Evolutionary conservation across 2,113 vertebrate genomes (phyloP).

Genomic region (Osmerus mordax): DNA sequence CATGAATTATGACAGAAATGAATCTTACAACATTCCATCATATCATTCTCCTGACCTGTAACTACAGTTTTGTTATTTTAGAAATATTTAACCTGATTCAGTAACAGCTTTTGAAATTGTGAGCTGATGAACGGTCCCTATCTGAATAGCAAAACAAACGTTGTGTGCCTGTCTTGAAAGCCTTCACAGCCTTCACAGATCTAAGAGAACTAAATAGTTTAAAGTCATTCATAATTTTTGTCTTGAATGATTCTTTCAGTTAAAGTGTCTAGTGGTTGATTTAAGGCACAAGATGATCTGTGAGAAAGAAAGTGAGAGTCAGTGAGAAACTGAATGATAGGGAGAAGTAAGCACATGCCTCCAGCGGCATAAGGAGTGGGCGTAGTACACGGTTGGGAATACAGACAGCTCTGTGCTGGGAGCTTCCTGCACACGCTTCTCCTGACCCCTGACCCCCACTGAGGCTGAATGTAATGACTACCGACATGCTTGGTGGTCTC

Average conservation of each 20-base stretch:
- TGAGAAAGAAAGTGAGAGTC: background rate
- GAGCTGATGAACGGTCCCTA: too few relatives aligned
- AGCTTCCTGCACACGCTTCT: slow-evolving; percentile 22
- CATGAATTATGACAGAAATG: background rate
- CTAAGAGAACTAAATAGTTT: background rate
- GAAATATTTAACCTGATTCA: too few relatives aligned
- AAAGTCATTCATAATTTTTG: slow-evolving; percentile 26
- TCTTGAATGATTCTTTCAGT: slow-evolving; percentile 25
- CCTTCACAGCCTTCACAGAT: too few relatives aligned
- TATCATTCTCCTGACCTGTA: too few relatives aligned
- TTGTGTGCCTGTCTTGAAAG: too few relatives aligned
- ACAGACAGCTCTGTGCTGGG: slow-evolving; percentile 26
- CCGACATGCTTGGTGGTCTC: slow-evolving; percentile 49
- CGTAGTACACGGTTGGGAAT: slow-evolving; percentile 21
- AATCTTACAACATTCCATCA: too few relatives aligned
- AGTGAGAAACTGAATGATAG: background rate
- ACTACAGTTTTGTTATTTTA: too few relatives aligned
- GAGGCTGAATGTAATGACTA: slow-evolving; percentile 49
- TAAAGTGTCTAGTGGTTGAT: too few relatives aligned
- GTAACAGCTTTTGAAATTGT: too few relatives aligned
- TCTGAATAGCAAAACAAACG: too few relatives aligned
- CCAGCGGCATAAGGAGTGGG: slow-evolving; percentile 6
- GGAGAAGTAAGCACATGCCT: slow-evolving; percentile 12
- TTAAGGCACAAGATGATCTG: background rate
- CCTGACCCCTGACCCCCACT: slow-evolving; percentile 49